A percentile compares a stretch with the other conserved stretches of the same genome.
Evolutionary conservation across 2,888 invertebrate genomes (phyloP).

Genomic region (Phengaris arion): DNA sequence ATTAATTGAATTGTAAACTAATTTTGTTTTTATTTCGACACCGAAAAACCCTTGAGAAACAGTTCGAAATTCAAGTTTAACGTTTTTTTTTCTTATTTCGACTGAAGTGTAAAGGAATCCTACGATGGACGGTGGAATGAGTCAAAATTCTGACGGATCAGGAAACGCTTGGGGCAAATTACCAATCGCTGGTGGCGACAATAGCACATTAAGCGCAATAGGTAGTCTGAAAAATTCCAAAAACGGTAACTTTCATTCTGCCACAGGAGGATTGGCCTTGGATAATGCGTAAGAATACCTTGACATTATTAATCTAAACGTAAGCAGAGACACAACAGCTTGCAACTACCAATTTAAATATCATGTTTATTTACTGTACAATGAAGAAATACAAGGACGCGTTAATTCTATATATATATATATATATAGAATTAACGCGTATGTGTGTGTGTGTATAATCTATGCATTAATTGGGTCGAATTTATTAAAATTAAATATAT

Average conservation of each 20-base stretch:
- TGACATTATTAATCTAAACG: too few relatives aligned
- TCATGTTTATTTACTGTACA: too few relatives aligned
- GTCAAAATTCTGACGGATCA: constrained; percentile 13
- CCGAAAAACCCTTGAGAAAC: background rate
- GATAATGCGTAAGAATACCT: constrained; percentile 47
- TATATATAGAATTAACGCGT: too few relatives aligned
- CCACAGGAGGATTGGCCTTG: constrained; percentile 46
- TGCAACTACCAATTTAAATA: too few relatives aligned
- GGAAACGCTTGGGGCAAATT: constrained; percentile 38
- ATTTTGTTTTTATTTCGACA: background rate
- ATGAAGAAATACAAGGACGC: too few relatives aligned
- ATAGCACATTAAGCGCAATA: constrained; percentile 48
- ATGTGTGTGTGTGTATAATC: too few relatives aligned
- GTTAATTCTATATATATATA: too few relatives aligned
- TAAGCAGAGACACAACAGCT: too few relatives aligned
- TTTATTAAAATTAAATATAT: too few relatives aligned
- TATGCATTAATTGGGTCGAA: too few relatives aligned
- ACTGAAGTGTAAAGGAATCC: background rate
- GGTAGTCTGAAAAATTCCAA: constrained; percentile 41
- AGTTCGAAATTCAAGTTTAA: background rate
- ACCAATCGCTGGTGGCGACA: constrained; percentile 46
- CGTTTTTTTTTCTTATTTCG: background rate
- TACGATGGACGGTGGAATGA: background rate
- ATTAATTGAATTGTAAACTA: background rate
- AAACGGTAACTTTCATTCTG: constrained; percentile 36